phyloP scores from a whole-genome alignment of 2,797 vertebrate species.

The Rhinella marina region DNA sequence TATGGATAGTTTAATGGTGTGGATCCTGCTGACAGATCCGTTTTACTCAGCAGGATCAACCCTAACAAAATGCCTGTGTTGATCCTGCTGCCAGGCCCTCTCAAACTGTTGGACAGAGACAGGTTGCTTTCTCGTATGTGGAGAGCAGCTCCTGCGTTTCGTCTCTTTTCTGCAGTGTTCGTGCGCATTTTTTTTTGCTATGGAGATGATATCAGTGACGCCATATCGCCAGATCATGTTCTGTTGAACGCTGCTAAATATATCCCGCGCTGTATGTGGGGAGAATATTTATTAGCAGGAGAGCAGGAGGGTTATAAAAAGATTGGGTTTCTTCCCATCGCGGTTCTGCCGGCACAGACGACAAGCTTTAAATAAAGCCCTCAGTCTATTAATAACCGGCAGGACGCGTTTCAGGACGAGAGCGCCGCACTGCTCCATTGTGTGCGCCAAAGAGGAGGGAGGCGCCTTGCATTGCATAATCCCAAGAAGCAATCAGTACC shows the following conservation, averaged over 20 bases:
- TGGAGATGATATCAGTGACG: not conserved
- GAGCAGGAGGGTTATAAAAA: conserved; percentile 24
- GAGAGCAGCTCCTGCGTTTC: not conserved
- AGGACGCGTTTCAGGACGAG: conserved; percentile 16
- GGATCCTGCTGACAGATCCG: too few relatives aligned
- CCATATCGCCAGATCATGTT: not conserved
- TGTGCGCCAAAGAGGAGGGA: conserved; percentile 11
- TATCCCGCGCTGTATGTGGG: conserved; percentile 5
- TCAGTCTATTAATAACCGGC: conserved; percentile 51
- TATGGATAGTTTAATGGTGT: too few relatives aligned
- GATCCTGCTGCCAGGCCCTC: too few relatives aligned
- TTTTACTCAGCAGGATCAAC: too few relatives aligned
- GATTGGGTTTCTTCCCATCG: conserved; percentile 23
- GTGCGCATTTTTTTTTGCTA: not conserved
- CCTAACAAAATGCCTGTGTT: too few relatives aligned
- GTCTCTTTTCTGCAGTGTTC: too few relatives aligned
- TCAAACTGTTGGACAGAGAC: not conserved
- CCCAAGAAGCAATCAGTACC: conserved; percentile 19
- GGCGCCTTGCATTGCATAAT: conserved; percentile 38
- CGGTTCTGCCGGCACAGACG: not conserved
- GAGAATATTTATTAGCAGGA: conserved; percentile 1
- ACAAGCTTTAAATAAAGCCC: conserved; percentile 50
- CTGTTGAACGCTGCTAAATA: conserved; percentile 15
- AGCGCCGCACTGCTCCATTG: conserved; percentile 37
- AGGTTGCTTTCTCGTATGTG: not conserved